phyloP scores from a whole-genome alignment of 2,797 vertebrate genomes.

The Cottoperca gobio region DNA sequence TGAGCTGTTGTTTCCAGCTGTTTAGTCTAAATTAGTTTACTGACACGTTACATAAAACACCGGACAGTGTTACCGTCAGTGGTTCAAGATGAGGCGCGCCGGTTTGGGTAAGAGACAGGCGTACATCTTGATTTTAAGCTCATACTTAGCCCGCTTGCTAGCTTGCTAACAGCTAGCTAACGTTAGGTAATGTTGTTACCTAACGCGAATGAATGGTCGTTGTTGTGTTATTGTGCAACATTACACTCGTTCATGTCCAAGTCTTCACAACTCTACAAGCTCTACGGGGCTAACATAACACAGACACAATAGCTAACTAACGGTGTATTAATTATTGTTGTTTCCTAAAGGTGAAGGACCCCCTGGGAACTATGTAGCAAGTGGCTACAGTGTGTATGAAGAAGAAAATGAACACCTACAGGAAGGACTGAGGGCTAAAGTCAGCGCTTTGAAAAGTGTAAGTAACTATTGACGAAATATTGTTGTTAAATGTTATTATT shows the following conservation, averaged over 20 bases:
- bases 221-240: too few relatives aligned
- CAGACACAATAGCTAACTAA: not conserved
- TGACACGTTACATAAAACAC: not conserved
- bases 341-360: constrained; percentile 77
- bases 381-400: constrained; percentile 94
- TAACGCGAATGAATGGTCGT: too few relatives aligned
- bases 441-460: constrained; percentile 94
- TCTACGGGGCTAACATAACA: not conserved
- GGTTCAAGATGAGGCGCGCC: constrained; percentile 81
- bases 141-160: constrained; percentile 21
- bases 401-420: constrained; percentile 96
- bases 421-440: constrained; percentile 93
- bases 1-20: not conserved
- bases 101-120: constrained; percentile 78
- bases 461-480: constrained; percentile 50
- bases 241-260: rapidly evolving
- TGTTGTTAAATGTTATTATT: not conserved
- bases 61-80: not conserved
- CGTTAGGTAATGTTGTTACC: constrained; percentile 22
- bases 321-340: not conserved
- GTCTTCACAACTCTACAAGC: not conserved
- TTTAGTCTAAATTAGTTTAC: not conserved
- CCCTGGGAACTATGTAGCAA: constrained; percentile 83
- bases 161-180: constrained; percentile 30
- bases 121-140: not conserved